Conservation (phyloP, 2,113 vertebrate species). For the Corynorhinus townsendii region DNA sequence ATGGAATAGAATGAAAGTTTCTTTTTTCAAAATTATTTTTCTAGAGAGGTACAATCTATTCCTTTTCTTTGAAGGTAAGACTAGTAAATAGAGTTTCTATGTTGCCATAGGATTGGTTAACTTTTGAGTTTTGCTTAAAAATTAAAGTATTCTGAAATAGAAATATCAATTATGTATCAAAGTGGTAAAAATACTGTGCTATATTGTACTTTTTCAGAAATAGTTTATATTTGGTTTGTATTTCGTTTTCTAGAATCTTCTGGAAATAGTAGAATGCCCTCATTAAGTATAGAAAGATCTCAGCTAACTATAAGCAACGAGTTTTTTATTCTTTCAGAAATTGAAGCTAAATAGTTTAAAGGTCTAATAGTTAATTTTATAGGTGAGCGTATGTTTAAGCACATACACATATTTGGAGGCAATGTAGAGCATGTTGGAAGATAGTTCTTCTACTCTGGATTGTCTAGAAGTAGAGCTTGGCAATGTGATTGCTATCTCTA, state of each 20-base stretch:
- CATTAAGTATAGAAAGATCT: conserved; percentile 12
- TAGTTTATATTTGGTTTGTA: not conserved
- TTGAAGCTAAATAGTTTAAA: not conserved
- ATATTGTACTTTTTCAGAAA: not conserved
- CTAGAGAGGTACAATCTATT: not conserved
- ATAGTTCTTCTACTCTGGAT: not conserved
- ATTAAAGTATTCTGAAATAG: not conserved
- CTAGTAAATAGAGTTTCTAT: not conserved
- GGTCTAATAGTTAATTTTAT: not conserved
- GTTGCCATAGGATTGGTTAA: not conserved
- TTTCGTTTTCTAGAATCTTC: conserved; percentile 22
- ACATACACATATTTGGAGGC: not conserved
- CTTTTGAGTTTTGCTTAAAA: not conserved
- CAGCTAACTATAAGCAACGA: not conserved
- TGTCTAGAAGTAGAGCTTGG: not conserved
- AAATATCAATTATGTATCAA: not conserved
- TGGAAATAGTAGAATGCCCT: not conserved
- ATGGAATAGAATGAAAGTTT: not conserved
- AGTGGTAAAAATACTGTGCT: not conserved
- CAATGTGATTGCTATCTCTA: not conserved
- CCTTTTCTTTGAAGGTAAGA: not conserved
- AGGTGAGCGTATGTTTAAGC: not conserved
- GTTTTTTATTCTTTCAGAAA: not conserved
- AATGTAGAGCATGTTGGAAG: not conserved
- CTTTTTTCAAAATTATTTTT: not conserved